Base-by-base conservation (phyloP, 2,888 invertebrate genomes). In the Adineta ricciae region DNA sequence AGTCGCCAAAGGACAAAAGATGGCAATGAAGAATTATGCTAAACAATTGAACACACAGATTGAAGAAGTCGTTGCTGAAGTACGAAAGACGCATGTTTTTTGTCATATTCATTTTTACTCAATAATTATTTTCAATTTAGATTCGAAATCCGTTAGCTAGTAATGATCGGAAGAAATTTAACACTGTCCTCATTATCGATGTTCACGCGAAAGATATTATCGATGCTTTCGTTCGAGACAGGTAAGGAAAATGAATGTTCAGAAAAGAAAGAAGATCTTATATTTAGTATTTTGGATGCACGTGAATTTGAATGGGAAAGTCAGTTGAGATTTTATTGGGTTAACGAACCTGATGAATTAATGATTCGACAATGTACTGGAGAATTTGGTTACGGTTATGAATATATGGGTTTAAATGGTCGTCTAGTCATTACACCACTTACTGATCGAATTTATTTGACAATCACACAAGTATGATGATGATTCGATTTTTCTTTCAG, bases 271-370 rank as follows among this genome's bases (percentile, higher is more conserved):
- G n/a, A n/a, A 46, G 11, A 46, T 46, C 11, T 46, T 8, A 8
- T 46, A 11, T 46, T 46, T 46, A 78, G 95, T 90, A 93, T 96
- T 27, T 93, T 94, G 50, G 94, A 95, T 88, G 93, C 93, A 0
- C 92, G 93, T 86, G 96, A 96, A 90, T 96, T 96, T 88, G 94
- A 95, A 88, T 96, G 96, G 96, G 96, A 96, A 90, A 95, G 95
- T 88, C 96, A 96, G 90, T 91, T 96, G 86, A 92, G 96, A 85
- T 96, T 96, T 91, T 96, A 96, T 89, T 96, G 96, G 96, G 91
- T 94, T 2, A 94, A 94, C 88, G 92, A 93, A 86, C 92, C 93
- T 73, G 95, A 96, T 89, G 94, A 95, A 88, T 90, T 95, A 32
- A 93, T 93, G 91, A 93, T 96, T 36, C 92, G 93, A 41, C 96